These are phyloP conservation scores for Bradypodion pumilum DNA, from an alignment of 2,797 vertebrate species.

Conservation along the genomic window DNA sequence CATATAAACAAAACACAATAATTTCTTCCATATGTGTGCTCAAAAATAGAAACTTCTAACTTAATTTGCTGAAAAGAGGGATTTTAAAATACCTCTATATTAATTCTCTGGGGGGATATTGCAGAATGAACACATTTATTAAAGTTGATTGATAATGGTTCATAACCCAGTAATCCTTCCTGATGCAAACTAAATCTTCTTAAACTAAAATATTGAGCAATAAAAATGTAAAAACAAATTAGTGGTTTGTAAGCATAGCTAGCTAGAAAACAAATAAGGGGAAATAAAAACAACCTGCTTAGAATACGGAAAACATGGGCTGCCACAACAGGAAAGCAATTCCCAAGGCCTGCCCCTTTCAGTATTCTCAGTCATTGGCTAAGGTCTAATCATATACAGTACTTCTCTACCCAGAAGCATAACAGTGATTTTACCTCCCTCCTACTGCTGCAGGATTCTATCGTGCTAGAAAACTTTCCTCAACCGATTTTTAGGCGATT, in stretches of 20 bases:
- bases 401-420: no score
- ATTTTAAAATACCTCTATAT: slow-evolving; percentile 49
- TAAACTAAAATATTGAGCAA: slow-evolving; percentile 56
- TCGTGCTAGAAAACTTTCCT: no score
- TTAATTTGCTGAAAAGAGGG: slow-evolving; percentile 48
- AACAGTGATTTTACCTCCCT: neutral
- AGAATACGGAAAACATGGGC: slow-evolving; percentile 4
- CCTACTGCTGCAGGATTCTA: neutral
- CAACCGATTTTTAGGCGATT: no score
- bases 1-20: slow-evolving; percentile 43
- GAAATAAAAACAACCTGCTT: neutral
- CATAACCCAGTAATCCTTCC: slow-evolving; percentile 57
- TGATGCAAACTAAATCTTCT: slow-evolving; percentile 55
- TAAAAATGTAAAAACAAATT: slow-evolving; percentile 58
- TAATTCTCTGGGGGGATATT: slow-evolving; percentile 48
- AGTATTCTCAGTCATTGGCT: neutral
- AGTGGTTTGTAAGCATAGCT: slow-evolving; percentile 7
- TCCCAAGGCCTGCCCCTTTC: neutral
- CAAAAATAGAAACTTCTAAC: slow-evolving; percentile 40
- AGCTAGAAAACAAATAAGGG: slow-evolving; percentile 9
- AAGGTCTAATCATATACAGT: no score
- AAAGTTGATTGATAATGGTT: slow-evolving; percentile 62
- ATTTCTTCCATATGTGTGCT: slow-evolving; percentile 44
- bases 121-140: slow-evolving; percentile 59
- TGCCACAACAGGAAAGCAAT: neutral